Evolutionary conservation across 2,113 vertebrate genomes (phyloP), one percentile per base, ranked within the genome.

Genomic region (Bagarius yarrelli): DNA sequence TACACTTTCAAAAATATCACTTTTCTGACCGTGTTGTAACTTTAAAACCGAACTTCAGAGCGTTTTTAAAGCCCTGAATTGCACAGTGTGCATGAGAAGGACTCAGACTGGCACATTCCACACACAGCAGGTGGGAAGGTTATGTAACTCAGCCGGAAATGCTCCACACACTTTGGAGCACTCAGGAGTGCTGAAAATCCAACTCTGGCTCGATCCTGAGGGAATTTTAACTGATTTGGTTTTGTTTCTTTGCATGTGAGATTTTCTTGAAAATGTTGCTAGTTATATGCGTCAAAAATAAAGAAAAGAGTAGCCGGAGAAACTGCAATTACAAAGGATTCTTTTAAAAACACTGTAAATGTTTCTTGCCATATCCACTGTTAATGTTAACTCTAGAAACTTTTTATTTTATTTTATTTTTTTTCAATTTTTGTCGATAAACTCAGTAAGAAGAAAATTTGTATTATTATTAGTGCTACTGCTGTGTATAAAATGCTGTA

Each of bases 61-160:
- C 21, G 2, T 50, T 27, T 50, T 23, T 9, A 53, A 52, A 71
- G 44, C 44, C n/a, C 50, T 11, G 9, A 72, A 14, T 71, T 27
- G 23, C 53, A 55, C 27, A 30, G 40, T 21, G 70, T 5, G 18
- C 12, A 27, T 3, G 44, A 53, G 50, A 53, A 18, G 18, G 47
- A 55, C 27, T 55, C 50, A 19, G 70, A 53, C 70, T 32, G 50
- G 70, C 19, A 13, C 27, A 55, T 73, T 73, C 70, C 50, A 23
- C 6, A 55, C 50, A 55, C 50, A 23, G 50, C 70, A 73, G 70
- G 70, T 55, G 50, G 70, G 27, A 55, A 73, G 50, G 44, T 73
- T 73, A 73, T 73, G 50, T 23, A 55, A 55, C 70, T 2, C 23
- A 73, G 50, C 70, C 18, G 27, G 70, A 73, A 55, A 73, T 73